Evolutionary conservation across 2,888 invertebrate genomes (phyloP).

Genomic region (Lottia scabra): DNA sequence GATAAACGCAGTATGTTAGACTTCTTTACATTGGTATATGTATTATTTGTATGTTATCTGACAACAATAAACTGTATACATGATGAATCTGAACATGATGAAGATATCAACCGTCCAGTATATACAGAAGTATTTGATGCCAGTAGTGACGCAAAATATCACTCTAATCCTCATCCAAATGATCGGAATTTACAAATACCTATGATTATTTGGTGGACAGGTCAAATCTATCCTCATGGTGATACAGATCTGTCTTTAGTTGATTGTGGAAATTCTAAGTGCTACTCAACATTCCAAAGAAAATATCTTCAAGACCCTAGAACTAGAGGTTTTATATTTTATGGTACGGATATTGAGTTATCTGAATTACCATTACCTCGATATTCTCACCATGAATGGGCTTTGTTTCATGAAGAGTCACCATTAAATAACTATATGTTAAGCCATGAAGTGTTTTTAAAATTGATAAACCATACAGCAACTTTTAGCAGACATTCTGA

Average conservation of each 20-base stretch:
- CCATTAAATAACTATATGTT: constrained; percentile 54
- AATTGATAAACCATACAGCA: constrained; percentile 50
- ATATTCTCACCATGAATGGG: constrained; percentile 42
- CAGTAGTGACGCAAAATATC: too few relatives aligned
- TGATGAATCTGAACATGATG: too few relatives aligned
- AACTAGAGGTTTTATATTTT: constrained; percentile 54
- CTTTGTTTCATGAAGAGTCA: constrained; percentile 56
- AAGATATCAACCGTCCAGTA: too few relatives aligned
- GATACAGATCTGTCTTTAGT: constrained; percentile 14
- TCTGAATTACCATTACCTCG: constrained; percentile 48
- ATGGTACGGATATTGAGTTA: constrained; percentile 47
- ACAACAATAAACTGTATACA: too few relatives aligned
- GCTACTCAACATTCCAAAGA: constrained; percentile 25
- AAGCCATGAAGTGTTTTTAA: constrained; percentile 40
- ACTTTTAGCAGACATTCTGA: constrained; percentile 52
- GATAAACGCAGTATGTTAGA: too few relatives aligned
- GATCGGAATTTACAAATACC: constrained; percentile 13
- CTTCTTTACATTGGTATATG: too few relatives aligned
- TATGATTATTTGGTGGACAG: constrained; percentile 33
- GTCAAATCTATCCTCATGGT: constrained; percentile 27
- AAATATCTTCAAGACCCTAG: constrained; percentile 13
- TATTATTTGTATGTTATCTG: too few relatives aligned
- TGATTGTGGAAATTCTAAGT: constrained; percentile 26
- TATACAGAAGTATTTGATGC: too few relatives aligned
- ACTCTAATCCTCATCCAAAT: too few relatives aligned